A percentile compares a stretch with the other conserved stretches of the same genome.
phyloP scores from a whole-genome alignment of 1,140 invertebrate species.

The Cherax quadricarinatus region DNA sequence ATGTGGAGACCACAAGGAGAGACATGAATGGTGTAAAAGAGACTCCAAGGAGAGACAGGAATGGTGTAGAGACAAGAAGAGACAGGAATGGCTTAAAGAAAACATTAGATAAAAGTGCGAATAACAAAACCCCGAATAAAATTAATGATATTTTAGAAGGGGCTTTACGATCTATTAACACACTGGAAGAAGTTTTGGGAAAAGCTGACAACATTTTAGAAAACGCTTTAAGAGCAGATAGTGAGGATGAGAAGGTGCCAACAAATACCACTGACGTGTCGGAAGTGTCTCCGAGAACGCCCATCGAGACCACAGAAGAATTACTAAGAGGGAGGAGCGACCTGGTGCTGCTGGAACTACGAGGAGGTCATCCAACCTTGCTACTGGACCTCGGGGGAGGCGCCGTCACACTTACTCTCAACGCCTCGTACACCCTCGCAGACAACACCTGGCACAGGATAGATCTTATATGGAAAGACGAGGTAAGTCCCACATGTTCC shows the following conservation, averaged over 20 bases:
- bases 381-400: constrained; percentile 61
- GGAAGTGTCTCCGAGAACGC: background rate
- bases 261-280: background rate
- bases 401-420: constrained; percentile 48
- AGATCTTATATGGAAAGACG: constrained; percentile 65
- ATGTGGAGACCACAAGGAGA: too few relatives aligned
- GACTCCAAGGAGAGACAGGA: background rate
- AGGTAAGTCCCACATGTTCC: constrained; percentile 4
- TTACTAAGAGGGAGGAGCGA: background rate
- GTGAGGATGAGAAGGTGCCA: too few relatives aligned
- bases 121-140: too few relatives aligned
- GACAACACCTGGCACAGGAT: constrained; percentile 63
- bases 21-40: too few relatives aligned
- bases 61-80: background rate
- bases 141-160: background rate
- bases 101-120: background rate
- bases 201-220: background rate
- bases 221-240: background rate
- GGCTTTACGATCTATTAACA: background rate
- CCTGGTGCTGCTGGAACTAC: constrained; percentile 42
- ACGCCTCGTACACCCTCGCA: constrained; percentile 51
- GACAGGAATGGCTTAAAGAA: background rate
- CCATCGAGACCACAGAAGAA: background rate
- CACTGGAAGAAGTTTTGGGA: background rate
- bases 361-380: constrained; percentile 22